Evolutionary conservation across 2,888 invertebrate genomes (phyloP).

Genomic region (Galerucella nymphaeae): DNA sequence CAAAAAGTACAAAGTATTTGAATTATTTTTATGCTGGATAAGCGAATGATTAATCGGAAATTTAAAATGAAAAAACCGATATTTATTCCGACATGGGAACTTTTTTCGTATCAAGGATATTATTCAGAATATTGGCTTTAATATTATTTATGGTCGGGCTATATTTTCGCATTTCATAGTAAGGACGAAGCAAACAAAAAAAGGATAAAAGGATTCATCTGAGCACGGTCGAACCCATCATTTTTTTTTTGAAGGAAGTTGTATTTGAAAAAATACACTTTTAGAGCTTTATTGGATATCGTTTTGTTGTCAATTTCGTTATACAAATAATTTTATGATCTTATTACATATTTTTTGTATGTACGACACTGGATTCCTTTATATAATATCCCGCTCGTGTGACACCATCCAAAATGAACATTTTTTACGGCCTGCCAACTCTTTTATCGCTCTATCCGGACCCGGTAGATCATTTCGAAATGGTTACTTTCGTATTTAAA

Average conservation of each 20-base stretch:
- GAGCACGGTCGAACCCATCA: constrained; percentile 13
- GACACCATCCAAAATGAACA: constrained; percentile 42
- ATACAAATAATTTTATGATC: too few relatives aligned
- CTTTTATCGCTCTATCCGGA: constrained; percentile 39
- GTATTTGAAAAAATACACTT: neutral
- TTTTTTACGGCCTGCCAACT: constrained; percentile 42
- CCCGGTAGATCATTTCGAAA: constrained; percentile 35
- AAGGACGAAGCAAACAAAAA: constrained; percentile 12
- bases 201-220: constrained; percentile 6
- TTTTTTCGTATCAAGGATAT: neutral
- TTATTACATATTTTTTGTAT: neutral
- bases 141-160: constrained; percentile 14
- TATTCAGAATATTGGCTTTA: constrained; percentile 1
- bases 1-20: neutral
- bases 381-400: constrained; percentile 18
- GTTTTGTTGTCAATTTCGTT: neutral
- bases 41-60: neutral
- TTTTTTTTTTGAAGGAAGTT: neutral
- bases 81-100: neutral
- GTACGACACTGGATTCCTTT: constrained; percentile 17
- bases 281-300: constrained; percentile 1
- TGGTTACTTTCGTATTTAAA: constrained; percentile 44
- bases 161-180: constrained; percentile 7
- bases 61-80: neutral
- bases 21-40: neutral